A percentile compares a stretch with the other conserved stretches of the same genome.
Evolutionary conservation across 2,797 vertebrate genomes (phyloP).

Genomic region (Sparus aurata): DNA sequence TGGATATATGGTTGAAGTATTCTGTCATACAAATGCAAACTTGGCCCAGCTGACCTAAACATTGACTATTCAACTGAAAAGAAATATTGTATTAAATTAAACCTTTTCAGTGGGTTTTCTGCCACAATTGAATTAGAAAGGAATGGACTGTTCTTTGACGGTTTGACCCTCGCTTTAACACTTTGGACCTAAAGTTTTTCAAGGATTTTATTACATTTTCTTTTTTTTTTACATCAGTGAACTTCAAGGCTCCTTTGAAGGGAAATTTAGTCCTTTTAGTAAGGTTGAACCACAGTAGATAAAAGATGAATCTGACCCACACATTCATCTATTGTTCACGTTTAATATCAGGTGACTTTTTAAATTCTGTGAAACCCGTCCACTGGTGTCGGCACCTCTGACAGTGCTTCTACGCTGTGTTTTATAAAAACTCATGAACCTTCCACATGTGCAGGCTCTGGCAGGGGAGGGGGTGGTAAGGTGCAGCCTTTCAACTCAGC

Average conservation of each 20-base stretch:
- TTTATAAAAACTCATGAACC: constrained; percentile 73
- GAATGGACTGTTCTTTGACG: background rate
- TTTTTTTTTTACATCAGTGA: background rate
- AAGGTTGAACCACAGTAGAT: background rate
- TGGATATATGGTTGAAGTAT: background rate
- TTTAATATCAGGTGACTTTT: background rate
- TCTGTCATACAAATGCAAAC: background rate
- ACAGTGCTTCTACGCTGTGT: constrained; percentile 41
- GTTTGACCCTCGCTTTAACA: background rate
- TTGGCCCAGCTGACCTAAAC: background rate
- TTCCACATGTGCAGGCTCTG: constrained; percentile 48
- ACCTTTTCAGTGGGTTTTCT: background rate
- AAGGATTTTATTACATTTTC: background rate
- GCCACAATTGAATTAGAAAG: background rate
- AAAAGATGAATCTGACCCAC: background rate
- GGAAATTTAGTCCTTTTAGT: background rate
- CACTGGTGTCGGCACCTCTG: constrained; percentile 40
- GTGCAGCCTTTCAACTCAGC: constrained; percentile 69
- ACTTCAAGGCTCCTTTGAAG: background rate
- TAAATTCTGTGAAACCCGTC: constrained; percentile 18
- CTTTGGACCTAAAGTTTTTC: background rate
- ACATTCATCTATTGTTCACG: background rate
- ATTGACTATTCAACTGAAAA: background rate
- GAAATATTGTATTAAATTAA: too few species aligned
- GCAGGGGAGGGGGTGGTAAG: constrained; percentile 25